Conservation (phyloP, 1,140 invertebrate genomes). For the Zaprionus camerounensis region DNA sequence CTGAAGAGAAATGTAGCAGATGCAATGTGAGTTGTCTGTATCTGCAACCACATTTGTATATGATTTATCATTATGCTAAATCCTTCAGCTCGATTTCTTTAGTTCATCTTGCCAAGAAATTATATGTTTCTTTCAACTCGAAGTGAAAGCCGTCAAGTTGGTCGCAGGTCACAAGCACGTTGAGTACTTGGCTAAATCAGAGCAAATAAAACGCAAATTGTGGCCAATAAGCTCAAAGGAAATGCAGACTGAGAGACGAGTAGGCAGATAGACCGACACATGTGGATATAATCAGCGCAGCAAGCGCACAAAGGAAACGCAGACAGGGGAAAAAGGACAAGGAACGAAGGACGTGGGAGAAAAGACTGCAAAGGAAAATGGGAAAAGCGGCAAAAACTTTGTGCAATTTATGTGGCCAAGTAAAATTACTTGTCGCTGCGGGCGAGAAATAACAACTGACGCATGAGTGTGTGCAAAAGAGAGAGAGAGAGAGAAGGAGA, state of each 20-base stretch:
- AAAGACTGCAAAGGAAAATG: conserved; percentile 33
- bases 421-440: conserved; percentile 80
- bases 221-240: conserved; percentile 62
- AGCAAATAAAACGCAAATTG: conserved; percentile 65
- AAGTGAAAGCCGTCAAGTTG: neutral
- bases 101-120: fast-evolving
- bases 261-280: neutral
- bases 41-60: too few relatives aligned
- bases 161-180: conserved; percentile 11
- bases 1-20: too few relatives aligned
- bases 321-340: conserved; percentile 43
- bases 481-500: conserved; percentile 1
- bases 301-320: conserved; percentile 21
- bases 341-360: conserved; percentile 25
- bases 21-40: too few relatives aligned
- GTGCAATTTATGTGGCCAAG: conserved; percentile 81
- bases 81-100: neutral
- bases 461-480: conserved; percentile 28
- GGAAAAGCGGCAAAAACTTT: conserved; percentile 60
- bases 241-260: neutral
- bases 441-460: conserved; percentile 50
- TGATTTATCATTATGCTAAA: too few relatives aligned
- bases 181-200: conserved; percentile 39
- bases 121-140: neutral
- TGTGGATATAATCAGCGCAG: conserved; percentile 1